Base-by-base conservation (phyloP, 2,113 vertebrate genomes). In the Quiscalus mexicanus region DNA sequence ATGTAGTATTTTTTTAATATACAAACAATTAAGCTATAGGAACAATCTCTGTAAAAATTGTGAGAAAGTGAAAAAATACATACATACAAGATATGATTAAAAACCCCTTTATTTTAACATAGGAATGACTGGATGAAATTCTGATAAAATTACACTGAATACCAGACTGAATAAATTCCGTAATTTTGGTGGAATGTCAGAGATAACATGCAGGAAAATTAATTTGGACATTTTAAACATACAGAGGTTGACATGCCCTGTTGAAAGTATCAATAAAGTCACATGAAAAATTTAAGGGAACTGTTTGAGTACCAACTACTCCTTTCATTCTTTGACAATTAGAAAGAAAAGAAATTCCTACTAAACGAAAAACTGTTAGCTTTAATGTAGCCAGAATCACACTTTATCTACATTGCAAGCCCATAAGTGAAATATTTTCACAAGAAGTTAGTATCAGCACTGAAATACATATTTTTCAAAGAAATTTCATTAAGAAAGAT, bases 211-310 rank as follows among this genome's bases (percentile, higher is more conserved):
- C 3, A 52, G 25, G 31, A 84, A 93, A 87, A 68, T 62, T 0
- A 76, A 64, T 78, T 44, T 58, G 31, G 10, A 89, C 44, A 80
- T 62, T 80, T 95, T 90, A 80, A 90, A 76, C 28, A 22, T 62
- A 56, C 7, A 20, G 42, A 79, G 6, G 18, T 58, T 70, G 23
- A 41, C 15, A 62, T 19, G 35, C 3, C 21, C 42, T 55, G 12
- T 9, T 67, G 42, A 67, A 92, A 93, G 63, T 90, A 86, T n/a
- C 31, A 65, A 10, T 24, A 52, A 93, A 59, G 16, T 20, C 64
- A 39, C 13, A 64, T 6, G 7, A 52, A 65, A 59, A 70, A 64
- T 39, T 59, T 47, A 75, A 42, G 10, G 60, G 12, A 27, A 52
- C 2, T 67, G 11, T 37, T 81, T 78, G 44, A 82, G 30, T 71